Conservation (phyloP, 1,140 invertebrate genomes). For the Leptinotarsa lineolata region DNA sequence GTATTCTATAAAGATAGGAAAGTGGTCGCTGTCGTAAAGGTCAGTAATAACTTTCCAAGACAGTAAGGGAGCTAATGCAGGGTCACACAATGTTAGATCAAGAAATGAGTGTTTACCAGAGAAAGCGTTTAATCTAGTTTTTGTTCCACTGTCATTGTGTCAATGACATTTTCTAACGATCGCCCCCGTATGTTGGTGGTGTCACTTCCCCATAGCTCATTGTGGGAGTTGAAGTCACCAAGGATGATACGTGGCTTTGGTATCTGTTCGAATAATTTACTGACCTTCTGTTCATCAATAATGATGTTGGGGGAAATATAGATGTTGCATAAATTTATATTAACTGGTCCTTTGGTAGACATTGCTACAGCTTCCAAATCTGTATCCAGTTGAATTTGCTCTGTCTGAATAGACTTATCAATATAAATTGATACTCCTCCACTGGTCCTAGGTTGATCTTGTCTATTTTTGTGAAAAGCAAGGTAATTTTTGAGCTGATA, state of each 20-base stretch:
- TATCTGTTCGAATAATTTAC: background rate
- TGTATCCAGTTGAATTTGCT: too few species aligned
- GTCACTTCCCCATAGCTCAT: background rate
- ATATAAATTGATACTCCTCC: too few species aligned
- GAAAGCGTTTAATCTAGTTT: slow-evolving; percentile 19
- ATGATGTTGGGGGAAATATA: slow-evolving; percentile 16
- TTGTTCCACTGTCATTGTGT: background rate
- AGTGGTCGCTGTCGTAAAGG: background rate
- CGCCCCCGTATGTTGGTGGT: background rate
- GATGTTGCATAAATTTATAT: slow-evolving; percentile 13
- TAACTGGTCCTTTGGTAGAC: background rate
- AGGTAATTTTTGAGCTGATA: background rate
- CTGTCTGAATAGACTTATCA: background rate
- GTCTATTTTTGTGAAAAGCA: background rate
- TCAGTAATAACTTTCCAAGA: background rate
- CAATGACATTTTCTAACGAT: slow-evolving; percentile 1
- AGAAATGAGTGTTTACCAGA: slow-evolving; percentile 11
- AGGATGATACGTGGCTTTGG: slow-evolving; percentile 8
- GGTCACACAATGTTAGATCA: background rate
- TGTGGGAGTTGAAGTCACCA: slow-evolving; percentile 14
- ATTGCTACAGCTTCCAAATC: background rate
- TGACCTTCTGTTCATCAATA: background rate
- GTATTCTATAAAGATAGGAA: background rate
- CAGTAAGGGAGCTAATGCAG: background rate
- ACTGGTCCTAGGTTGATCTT: background rate